Percentiles rank a stretch among this genome's conserved stretches.
These are phyloP conservation scores for Rousettus leschenaultii DNA, from an alignment of 2,113 vertebrate species.

Conservation along the genomic window DNA sequence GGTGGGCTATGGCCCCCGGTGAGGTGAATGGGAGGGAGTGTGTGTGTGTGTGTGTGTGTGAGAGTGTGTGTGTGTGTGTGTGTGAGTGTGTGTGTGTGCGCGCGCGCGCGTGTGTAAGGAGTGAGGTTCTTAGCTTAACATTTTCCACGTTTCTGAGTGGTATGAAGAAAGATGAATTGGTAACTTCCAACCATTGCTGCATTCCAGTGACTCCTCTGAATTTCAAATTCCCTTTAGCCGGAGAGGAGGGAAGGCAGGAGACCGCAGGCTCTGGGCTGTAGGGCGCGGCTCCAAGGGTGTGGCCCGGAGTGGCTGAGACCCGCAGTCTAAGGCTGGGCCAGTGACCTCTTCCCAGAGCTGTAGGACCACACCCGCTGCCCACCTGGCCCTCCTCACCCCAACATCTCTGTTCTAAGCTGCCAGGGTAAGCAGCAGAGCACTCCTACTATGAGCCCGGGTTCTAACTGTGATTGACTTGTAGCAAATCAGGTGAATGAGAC, in stretches of 20 bases:
- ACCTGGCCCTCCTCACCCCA: background rate
- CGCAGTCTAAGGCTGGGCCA: background rate
- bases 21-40: background rate
- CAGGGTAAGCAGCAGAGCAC: background rate
- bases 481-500: background rate
- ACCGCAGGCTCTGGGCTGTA: background rate
- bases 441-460: background rate
- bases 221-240: background rate
- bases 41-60: too few species aligned
- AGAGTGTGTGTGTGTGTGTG: background rate
- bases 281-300: background rate
- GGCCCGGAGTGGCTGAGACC: background rate
- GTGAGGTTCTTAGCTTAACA: background rate
- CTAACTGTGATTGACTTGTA: background rate
- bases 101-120: background rate
- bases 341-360: fast-evolving
- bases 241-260: background rate
- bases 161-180: background rate
- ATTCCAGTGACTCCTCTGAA: background rate
- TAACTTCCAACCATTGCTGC: background rate
- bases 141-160: background rate
- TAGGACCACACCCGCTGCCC: background rate
- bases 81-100: background rate
- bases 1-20: background rate
- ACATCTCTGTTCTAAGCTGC: background rate